Percentiles rank a stretch among this genome's conserved stretches.
Evolutionary conservation across 2,113 vertebrate genomes (phyloP).

Genomic region (Nestor notabilis): DNA sequence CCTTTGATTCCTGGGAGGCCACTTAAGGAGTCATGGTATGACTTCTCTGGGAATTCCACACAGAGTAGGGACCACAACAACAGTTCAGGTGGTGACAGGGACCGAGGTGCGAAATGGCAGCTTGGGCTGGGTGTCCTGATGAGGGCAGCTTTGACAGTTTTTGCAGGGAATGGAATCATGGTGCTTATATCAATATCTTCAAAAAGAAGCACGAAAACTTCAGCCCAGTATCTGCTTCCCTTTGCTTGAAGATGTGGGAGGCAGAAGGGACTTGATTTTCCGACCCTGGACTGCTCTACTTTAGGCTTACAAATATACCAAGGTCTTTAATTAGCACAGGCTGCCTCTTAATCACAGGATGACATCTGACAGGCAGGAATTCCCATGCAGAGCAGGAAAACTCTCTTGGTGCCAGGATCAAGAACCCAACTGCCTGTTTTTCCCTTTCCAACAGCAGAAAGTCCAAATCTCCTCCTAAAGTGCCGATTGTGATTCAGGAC

Average conservation of each 20-base stretch:
- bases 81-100: background rate
- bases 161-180: background rate
- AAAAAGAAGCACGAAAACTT: background rate
- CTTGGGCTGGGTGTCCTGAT: background rate
- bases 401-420: fast-evolving
- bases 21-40: background rate
- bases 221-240: background rate
- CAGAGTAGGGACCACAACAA: background rate
- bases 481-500: constrained; percentile 94
- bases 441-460: constrained; percentile 78
- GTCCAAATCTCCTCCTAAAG: constrained; percentile 85
- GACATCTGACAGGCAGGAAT: background rate
- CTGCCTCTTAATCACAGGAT: background rate
- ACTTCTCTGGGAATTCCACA: background rate
- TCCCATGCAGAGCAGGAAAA: fast-evolving
- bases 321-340: background rate
- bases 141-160: no score
- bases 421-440: background rate
- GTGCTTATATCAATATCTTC: fast-evolving
- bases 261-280: background rate
- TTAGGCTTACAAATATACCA: background rate
- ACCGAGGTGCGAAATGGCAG: background rate
- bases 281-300: background rate
- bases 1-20: background rate
- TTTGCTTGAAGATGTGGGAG: fast-evolving